phyloP scores from a whole-genome alignment of 2,888 invertebrate species.

The Conomelus anceps region DNA sequence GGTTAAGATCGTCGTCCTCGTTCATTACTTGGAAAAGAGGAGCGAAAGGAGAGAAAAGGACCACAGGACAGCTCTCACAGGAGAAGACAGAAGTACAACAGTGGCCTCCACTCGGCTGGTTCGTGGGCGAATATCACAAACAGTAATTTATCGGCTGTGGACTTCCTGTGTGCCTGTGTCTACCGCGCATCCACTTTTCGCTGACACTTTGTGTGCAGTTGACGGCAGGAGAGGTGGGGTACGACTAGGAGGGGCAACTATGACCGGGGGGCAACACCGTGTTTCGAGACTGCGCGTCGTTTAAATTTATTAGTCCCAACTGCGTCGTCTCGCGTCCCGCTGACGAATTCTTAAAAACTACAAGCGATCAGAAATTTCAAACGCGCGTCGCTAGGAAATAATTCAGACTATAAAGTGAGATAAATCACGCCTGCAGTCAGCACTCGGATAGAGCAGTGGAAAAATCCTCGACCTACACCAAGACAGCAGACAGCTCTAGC shows the following conservation, averaged over 20 bases:
- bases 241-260: background rate
- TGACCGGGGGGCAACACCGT: background rate
- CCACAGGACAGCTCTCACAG: background rate
- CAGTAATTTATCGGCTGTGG: conserved; percentile 13
- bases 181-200: background rate
- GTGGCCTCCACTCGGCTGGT: background rate
- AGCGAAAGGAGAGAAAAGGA: background rate
- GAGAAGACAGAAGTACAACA: background rate
- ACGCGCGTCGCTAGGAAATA: background rate
- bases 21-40: background rate
- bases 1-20: background rate
- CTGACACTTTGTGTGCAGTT: background rate
- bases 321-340: background rate
- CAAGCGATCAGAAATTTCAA: background rate
- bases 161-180: conserved; percentile 11
- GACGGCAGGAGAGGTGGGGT: background rate
- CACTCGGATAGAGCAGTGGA: background rate
- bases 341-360: background rate
- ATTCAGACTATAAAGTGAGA: background rate
- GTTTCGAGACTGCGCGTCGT: background rate
- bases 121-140: conserved; percentile 2
- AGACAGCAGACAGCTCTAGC: no score
- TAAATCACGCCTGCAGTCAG: background rate
- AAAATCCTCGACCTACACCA: background rate
- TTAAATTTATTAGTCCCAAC: background rate